Conservation (phyloP, 2,888 invertebrate genomes). For the Campopleginae sp. region DNA sequence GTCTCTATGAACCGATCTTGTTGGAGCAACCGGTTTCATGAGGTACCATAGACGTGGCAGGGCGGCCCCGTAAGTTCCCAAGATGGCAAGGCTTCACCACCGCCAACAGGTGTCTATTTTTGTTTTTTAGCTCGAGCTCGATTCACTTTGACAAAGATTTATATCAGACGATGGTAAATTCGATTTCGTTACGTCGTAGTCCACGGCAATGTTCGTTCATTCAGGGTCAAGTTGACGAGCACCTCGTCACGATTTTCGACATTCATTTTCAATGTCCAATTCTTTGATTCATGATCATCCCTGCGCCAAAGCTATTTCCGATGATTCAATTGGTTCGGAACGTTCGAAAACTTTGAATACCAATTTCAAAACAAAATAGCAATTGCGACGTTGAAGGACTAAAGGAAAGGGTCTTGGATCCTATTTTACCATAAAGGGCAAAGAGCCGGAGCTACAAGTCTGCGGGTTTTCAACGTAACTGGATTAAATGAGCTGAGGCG, state of each 20-base stretch:
- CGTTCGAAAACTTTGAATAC: background rate
- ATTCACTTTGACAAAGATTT: background rate
- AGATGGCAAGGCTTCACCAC: background rate
- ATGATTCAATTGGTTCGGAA: background rate
- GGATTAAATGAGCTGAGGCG: constrained; percentile 74
- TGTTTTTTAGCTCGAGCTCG: background rate
- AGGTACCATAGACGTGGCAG: background rate
- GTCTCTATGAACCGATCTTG: constrained; percentile 2
- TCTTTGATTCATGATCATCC: background rate
- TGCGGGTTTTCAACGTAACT: constrained; percentile 65
- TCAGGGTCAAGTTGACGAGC: background rate
- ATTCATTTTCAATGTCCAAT: background rate
- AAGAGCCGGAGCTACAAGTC: constrained; percentile 5
- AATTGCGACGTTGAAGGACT: background rate
- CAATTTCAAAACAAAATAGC: background rate
- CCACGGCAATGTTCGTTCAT: background rate
- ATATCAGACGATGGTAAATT: background rate
- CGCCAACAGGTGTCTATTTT: background rate
- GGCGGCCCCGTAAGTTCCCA: background rate
- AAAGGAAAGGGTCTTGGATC: background rate
- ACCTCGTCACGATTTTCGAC: background rate
- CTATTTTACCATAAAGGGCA: background rate
- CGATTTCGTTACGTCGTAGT: background rate
- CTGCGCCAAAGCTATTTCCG: background rate
- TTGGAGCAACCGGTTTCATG: constrained; percentile 14